Percentiles rank a stretch among this genome's conserved stretches.
Conservation (phyloP, 2,888 invertebrate species). For the Luffia ferchaultella region DNA sequence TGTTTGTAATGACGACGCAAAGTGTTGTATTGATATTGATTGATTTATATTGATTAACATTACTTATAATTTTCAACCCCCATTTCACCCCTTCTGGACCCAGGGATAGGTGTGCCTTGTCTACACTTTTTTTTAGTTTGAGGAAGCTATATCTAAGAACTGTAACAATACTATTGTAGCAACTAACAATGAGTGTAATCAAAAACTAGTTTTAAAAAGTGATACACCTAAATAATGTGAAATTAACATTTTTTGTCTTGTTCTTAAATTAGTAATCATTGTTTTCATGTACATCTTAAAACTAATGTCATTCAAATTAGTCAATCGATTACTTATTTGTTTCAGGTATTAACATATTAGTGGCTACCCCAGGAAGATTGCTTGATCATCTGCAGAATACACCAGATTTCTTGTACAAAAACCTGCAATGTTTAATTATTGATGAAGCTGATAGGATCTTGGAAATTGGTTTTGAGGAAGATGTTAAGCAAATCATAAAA, state of each 20-base stretch:
- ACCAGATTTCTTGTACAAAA: conserved; percentile 90
- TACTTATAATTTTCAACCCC: no score
- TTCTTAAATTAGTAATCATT: no score
- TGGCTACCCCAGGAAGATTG: conserved; percentile 95
- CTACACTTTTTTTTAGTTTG: no score
- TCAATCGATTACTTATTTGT: conserved; percentile 4
- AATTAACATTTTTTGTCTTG: conserved; percentile 1
- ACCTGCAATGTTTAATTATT: conserved; percentile 93
- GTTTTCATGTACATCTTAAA: neutral
- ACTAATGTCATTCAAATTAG: neutral
- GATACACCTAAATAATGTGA: neutral
- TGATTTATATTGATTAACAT: no score
- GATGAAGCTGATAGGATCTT: conserved; percentile 98
- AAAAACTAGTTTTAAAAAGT: no score
- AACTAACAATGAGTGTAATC: no score
- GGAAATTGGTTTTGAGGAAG: conserved; percentile 97
- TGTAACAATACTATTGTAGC: no score
- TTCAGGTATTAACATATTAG: conserved; percentile 87
- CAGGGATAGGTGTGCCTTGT: no score
- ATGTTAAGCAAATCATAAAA: conserved; percentile 92
- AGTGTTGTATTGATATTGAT: no score
- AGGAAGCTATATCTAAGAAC: no score
- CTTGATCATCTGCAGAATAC: conserved; percentile 95
- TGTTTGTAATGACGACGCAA: no score
- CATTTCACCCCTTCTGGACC: no score